Percentiles rank a stretch among this genome's conserved stretches.
These are phyloP conservation scores for Drosophila percnosoma DNA, from an alignment of 2,888 invertebrate species.

Conservation along the genomic window DNA sequence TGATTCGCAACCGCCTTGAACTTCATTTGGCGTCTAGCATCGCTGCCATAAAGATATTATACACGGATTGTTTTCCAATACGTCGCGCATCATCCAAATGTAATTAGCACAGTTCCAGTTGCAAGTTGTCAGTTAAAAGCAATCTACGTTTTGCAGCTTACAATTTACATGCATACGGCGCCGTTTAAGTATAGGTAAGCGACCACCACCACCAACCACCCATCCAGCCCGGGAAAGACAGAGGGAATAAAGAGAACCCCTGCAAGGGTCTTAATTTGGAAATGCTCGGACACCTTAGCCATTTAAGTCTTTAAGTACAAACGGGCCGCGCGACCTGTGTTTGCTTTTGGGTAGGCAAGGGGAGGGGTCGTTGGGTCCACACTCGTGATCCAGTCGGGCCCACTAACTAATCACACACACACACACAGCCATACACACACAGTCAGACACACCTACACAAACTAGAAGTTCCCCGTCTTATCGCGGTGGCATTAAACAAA, in stretches of 20 bases:
- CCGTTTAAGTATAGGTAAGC: constrained; percentile 72
- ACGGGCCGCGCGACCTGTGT: constrained; percentile 20
- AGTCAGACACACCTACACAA: constrained; percentile 12
- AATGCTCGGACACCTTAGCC: background rate
- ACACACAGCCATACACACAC: constrained; percentile 2
- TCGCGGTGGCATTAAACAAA: constrained; percentile 69
- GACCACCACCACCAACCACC: background rate
- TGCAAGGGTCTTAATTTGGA: background rate
- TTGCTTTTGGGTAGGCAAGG: background rate
- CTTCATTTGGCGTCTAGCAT: constrained; percentile 72
- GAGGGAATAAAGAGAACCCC: background rate
- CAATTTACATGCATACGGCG: constrained; percentile 61
- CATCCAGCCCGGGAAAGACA: background rate
- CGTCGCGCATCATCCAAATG: constrained; percentile 7
- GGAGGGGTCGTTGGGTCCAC: background rate
- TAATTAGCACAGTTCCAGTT: constrained; percentile 14
- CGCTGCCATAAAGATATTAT: constrained; percentile 69
- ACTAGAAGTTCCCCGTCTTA: constrained; percentile 53
- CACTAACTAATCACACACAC: constrained; percentile 51
- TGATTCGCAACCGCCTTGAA: constrained; percentile 65
- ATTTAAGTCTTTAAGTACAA: constrained; percentile 23
- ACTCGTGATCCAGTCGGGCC: constrained; percentile 55
- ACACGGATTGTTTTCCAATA: constrained; percentile 19
- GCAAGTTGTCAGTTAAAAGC: background rate
- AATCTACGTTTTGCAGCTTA: constrained; percentile 1